Percentiles rank a stretch among this genome's conserved stretches.
Evolutionary conservation across 2,888 invertebrate genomes (phyloP).

Genomic region (Ctenicera cuprea): DNA sequence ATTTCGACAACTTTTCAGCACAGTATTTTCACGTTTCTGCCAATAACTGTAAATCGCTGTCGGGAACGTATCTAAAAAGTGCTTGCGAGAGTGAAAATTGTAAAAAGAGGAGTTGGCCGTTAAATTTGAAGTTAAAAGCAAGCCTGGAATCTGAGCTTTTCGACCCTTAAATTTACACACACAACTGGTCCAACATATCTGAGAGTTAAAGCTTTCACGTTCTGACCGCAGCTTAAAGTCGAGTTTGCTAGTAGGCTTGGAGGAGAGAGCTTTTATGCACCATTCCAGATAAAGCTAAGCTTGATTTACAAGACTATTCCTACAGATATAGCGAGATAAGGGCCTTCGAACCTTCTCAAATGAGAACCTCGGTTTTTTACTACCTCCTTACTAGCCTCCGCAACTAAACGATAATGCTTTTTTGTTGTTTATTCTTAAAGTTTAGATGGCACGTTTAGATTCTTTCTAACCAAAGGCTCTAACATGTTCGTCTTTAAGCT

Average conservation of each 20-base stretch:
- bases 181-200: constrained; percentile 45
- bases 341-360: constrained; percentile 54
- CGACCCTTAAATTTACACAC: constrained; percentile 49
- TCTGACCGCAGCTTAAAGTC: constrained; percentile 45
- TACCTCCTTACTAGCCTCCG: constrained; percentile 33
- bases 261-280: constrained; percentile 56
- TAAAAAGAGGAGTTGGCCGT: constrained; percentile 20
- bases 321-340: constrained; percentile 58
- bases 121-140: constrained; percentile 37
- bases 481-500: not conserved
- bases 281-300: constrained; percentile 61
- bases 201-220: constrained; percentile 37
- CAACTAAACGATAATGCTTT: constrained; percentile 50
- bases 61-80: constrained; percentile 5
- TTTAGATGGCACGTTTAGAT: constrained; percentile 13
- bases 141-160: constrained; percentile 27
- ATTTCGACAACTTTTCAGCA: no score
- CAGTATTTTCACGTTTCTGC: no score
- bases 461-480: not conserved
- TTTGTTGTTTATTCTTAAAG: constrained; percentile 45
- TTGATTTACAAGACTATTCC: constrained; percentile 60
- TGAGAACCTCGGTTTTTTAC: constrained; percentile 48
- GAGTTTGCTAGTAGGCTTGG: constrained; percentile 46
- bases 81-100: constrained; percentile 2
- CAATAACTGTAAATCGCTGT: no score